Evolutionary conservation across 2,113 vertebrate species (phyloP).

Genomic region (Muntiacus muntjak): DNA sequence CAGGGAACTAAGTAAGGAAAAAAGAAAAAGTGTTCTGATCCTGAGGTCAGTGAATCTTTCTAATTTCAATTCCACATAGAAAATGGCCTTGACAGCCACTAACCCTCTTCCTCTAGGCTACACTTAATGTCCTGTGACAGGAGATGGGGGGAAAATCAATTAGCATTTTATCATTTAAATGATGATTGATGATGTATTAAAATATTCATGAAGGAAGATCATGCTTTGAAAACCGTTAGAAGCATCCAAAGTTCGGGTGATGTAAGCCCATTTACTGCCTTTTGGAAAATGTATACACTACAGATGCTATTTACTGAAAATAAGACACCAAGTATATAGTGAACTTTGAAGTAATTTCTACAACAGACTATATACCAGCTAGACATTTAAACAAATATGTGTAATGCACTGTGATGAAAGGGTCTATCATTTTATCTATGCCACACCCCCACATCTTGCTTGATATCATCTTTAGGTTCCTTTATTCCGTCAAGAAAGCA

Average conservation of each 20-base stretch:
- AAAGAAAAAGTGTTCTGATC: neutral
- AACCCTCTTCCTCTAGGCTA: neutral
- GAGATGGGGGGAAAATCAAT: neutral
- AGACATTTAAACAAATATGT: neutral
- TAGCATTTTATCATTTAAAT: slow-evolving; percentile 36
- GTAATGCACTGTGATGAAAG: neutral
- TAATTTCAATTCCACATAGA: slow-evolving; percentile 8
- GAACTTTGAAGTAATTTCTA: neutral
- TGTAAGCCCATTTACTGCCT: neutral
- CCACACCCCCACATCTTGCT: neutral
- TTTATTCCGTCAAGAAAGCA: neutral
- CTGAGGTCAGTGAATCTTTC: neutral
- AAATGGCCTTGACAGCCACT: neutral
- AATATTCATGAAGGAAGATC: slow-evolving; percentile 49
- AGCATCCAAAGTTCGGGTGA: neutral
- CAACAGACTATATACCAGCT: neutral
- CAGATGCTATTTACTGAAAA: neutral
- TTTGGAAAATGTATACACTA: neutral
- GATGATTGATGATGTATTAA: slow-evolving; percentile 31
- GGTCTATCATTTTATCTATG: neutral
- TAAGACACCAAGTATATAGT: neutral
- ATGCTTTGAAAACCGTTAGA: slow-evolving; percentile 11
- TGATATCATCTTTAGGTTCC: neutral
- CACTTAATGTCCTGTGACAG: neutral
- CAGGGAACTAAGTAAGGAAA: neutral